Evolutionary conservation across 2,888 invertebrate species (phyloP), one percentile per base, ranked within the genome.

Genomic region (Iselma pallidipennis): DNA sequence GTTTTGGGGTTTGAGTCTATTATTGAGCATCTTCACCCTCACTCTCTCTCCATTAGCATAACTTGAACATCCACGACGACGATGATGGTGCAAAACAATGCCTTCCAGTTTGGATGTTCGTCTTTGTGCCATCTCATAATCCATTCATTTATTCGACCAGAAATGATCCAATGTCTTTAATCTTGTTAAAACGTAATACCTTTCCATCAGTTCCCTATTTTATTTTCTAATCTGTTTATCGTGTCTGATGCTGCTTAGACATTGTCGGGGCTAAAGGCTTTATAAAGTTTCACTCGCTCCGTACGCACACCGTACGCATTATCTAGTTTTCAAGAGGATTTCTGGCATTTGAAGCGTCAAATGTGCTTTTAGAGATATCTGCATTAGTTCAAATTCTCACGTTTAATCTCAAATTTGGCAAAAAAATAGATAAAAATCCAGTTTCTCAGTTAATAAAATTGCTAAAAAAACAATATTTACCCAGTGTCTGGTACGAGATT

Each of bases 191-290:
- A 68, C 73, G 74, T 79, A 79, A 80, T 78, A 78, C 77, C 77
- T 77, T 74, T 78, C 76, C 78, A 76, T 78, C 77, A 78, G 74
- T 74, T 74, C 73, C 76, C 77, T 74, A 78, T 79, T 79, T 75
- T 75, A 73, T 74, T 77, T 77, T 75, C 77, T 79, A 80, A 80
- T 80, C 80, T 79, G 79, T 79, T 80, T 80, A 79, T 76, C 72
- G 76, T 72, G 16, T 14, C 1, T n/a, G 4, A 37, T 37, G 16
- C 12, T 29, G 29, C 16, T 16, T 37, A 37, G 37, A 16, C 16
- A 37, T 9, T 9, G 9, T 16, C 74, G 71, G 65, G 19, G 69
- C 69, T 64, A 61, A 74, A 72, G 72, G 71, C 74, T 74, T 76
- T 72, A 75, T 72, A 69, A 74, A 75, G 75, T 71, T 75, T 76